Conservation (phyloP, 2,888 invertebrate species). For the Synanthedon formicaeformis region DNA sequence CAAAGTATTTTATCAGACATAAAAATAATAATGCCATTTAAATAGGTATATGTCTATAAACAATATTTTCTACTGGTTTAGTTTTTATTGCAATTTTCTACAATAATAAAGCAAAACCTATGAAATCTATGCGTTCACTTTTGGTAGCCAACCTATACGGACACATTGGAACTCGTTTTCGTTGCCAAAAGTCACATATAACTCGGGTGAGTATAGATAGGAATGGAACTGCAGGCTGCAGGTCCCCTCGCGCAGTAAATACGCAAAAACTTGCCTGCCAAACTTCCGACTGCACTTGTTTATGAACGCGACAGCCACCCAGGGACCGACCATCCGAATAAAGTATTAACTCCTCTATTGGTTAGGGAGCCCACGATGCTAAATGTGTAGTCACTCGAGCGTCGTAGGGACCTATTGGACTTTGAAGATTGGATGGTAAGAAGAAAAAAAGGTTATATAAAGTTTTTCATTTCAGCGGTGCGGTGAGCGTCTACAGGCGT, state of each 20-base stretch:
- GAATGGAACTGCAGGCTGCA: constrained; percentile 2
- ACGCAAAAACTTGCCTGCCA: constrained; percentile 58
- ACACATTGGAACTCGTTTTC: constrained; percentile 18
- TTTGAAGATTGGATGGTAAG: no score
- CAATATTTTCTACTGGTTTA: no score
- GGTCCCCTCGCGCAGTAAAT: constrained; percentile 39
- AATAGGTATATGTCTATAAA: no score
- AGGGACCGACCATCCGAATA: constrained; percentile 31
- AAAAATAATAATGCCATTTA: no score
- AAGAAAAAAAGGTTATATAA: no score
- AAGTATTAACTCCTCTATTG: constrained; percentile 23
- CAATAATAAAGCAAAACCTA: not conserved
- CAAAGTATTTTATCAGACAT: no score
- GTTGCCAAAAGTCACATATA: constrained; percentile 36
- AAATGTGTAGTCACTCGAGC: no score
- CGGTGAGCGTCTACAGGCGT: no score
- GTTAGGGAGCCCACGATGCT: no score
- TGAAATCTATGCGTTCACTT: not conserved
- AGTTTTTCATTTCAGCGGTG: no score
- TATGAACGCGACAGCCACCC: constrained; percentile 44
- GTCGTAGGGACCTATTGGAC: no score
- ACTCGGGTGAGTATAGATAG: constrained; percentile 9
- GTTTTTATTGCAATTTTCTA: not conserved
- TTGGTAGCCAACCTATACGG: not conserved
- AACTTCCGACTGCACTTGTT: constrained; percentile 57